These are phyloP conservation scores for Drosophila atripex DNA, from an alignment of 2,888 invertebrate species.

Conservation along the genomic window DNA sequence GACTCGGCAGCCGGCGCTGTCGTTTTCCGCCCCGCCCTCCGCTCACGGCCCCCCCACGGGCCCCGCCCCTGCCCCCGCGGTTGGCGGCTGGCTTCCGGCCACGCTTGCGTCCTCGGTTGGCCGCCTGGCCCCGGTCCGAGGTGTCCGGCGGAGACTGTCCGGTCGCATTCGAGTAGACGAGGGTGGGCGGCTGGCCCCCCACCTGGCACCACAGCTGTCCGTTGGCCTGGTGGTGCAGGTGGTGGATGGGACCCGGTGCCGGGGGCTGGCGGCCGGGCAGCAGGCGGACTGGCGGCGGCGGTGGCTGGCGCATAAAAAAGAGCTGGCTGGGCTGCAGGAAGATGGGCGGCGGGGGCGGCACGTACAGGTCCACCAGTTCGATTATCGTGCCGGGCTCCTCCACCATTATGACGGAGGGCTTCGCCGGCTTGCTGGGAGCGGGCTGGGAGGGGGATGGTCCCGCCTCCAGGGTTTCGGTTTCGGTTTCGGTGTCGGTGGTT, in stretches of 20 bases:
- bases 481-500: too few species aligned
- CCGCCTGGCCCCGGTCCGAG: neutral
- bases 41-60: too few species aligned
- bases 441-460: neutral
- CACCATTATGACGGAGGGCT: neutral
- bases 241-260: neutral
- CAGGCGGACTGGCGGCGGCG: neutral
- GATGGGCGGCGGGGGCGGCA: conserved; percentile 11
- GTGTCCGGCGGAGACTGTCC: neutral
- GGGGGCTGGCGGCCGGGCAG: neutral
- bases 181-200: neutral
- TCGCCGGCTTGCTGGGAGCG: too few species aligned
- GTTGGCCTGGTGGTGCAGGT: neutral
- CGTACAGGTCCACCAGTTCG: conserved; percentile 28
- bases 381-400: conserved; percentile 21
- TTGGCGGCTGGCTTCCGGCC: neutral
- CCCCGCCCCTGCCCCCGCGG: neutral
- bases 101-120: neutral
- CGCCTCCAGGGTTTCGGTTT: too few species aligned
- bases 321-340: neutral
- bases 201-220: neutral
- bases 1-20: neutral
- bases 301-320: neutral
- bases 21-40: neutral
- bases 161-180: neutral